These are phyloP conservation scores for Silurus meridionalis DNA, from an alignment of 2,113 vertebrate species.

Conservation along the genomic window DNA sequence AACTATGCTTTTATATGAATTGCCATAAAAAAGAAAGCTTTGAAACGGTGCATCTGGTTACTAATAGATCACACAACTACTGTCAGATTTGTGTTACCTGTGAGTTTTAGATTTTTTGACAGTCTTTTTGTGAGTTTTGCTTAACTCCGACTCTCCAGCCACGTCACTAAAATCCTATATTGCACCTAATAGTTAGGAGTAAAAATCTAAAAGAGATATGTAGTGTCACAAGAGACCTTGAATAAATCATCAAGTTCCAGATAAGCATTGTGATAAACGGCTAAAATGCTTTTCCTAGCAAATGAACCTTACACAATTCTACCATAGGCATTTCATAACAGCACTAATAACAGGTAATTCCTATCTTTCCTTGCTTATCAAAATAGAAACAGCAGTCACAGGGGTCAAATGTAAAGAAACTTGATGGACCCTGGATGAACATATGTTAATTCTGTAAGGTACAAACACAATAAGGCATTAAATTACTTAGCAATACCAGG, in stretches of 20 bases:
- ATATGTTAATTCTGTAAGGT: not conserved
- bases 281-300: not conserved
- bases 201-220: not conserved
- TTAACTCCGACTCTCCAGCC: not conserved
- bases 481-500: not conserved
- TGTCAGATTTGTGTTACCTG: not conserved
- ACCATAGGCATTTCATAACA: conserved; percentile 7
- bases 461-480: not conserved
- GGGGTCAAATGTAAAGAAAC: conserved; percentile 13
- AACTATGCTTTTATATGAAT: not conserved
- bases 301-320: conserved; percentile 3
- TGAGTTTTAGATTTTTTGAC: not conserved
- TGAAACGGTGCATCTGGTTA: not conserved
- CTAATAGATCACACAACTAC: not conserved
- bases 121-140: not conserved
- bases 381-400: not conserved
- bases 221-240: conserved; percentile 5
- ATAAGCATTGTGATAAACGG: conserved; percentile 28
- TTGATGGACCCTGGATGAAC: not conserved
- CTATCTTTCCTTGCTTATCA: conserved; percentile 40
- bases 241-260: conserved; percentile 1
- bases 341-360: conserved; percentile 38
- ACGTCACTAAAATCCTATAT: not conserved
- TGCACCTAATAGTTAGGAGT: not conserved
- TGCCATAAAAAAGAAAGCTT: not conserved